Evolutionary conservation across 2,797 vertebrate species (phyloP).

Genomic region (Micrastur ruficollis): DNA sequence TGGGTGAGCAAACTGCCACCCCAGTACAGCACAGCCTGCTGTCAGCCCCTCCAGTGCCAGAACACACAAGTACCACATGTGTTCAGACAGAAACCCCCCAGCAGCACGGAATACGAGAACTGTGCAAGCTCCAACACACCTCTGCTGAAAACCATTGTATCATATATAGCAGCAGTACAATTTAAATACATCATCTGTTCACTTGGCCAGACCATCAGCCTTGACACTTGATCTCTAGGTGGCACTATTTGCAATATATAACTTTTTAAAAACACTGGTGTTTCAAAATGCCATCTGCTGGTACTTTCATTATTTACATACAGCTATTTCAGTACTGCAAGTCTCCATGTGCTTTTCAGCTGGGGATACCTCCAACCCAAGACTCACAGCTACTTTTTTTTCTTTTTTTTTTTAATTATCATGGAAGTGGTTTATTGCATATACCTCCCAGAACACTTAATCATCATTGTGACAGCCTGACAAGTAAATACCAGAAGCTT

Average conservation of each 20-base stretch:
- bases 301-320: rapidly evolving
- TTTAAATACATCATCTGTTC: rapidly evolving
- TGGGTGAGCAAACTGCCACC: rapidly evolving
- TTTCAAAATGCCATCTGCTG: neutral
- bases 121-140: rapidly evolving
- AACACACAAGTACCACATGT: neutral
- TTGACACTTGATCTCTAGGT: neutral
- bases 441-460: neutral
- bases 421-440: neutral
- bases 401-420: neutral
- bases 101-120: neutral
- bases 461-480: neutral
- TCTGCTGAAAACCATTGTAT: rapidly evolving
- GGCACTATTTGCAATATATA: rapidly evolving
- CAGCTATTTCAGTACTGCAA: rapidly evolving
- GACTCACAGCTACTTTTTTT: neutral
- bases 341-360: rapidly evolving
- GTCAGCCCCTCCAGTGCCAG: neutral
- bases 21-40: neutral
- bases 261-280: rapidly evolving
- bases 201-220: rapidly evolving
- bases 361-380: neutral
- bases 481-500: neutral
- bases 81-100: neutral
- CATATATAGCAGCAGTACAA: rapidly evolving